A percentile compares a stretch with the other conserved stretches of the same genome.
These are phyloP conservation scores for Argynnis bischoffii DNA, from an alignment of 2,888 invertebrate genomes.

Conservation along the genomic window DNA sequence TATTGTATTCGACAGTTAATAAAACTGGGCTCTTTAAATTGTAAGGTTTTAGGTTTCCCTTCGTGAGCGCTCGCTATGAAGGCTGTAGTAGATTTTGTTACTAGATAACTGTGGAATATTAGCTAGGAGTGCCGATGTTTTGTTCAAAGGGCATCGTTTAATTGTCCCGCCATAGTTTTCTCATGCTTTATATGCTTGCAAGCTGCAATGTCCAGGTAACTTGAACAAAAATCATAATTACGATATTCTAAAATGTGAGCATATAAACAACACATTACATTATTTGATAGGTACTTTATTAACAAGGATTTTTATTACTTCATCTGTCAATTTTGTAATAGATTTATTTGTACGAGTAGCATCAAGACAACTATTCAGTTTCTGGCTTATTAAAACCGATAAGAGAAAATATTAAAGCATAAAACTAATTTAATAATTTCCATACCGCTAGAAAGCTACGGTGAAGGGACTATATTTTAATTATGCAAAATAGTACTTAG, in stretches of 20 bases:
- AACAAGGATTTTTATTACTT: too few species aligned
- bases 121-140: constrained; percentile 44
- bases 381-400: constrained; percentile 34
- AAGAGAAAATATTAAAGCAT: constrained; percentile 31
- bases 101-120: constrained; percentile 46
- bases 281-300: too few species aligned
- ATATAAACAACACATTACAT: too few species aligned
- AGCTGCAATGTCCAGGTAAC: too few species aligned
- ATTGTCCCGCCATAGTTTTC: constrained; percentile 27
- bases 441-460: constrained; percentile 23
- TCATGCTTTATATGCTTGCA: neutral
- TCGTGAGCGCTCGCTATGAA: constrained; percentile 48
- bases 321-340: too few species aligned
- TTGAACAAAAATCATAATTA: too few species aligned
- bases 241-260: too few species aligned
- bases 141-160: constrained; percentile 39
- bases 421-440: constrained; percentile 37
- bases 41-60: constrained; percentile 42
- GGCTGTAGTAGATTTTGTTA: constrained; percentile 49
- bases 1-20: constrained; percentile 24
- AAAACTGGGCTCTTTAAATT: constrained; percentile 28
- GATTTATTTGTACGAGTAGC: neutral
- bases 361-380: constrained; percentile 16
- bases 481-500: constrained; percentile 33
- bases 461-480: constrained; percentile 35